These are phyloP conservation scores for Diploptera punctata DNA, from an alignment of 2,888 invertebrate species.

Conservation along the genomic window DNA sequence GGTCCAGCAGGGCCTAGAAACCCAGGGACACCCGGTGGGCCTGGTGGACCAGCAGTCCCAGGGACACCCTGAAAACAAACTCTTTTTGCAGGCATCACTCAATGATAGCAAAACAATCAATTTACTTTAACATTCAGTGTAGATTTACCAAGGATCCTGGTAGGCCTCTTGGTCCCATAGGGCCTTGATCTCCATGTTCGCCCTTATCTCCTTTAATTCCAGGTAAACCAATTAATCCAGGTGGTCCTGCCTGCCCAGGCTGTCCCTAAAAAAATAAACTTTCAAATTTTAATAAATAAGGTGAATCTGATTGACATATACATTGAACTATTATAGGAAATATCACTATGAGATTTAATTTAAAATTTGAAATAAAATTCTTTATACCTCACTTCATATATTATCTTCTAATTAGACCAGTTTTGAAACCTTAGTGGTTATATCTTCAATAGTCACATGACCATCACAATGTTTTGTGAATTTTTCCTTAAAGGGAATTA, in stretches of 20 bases:
- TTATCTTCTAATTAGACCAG: no score
- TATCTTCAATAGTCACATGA: no score
- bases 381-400: no score
- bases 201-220: constrained; percentile 57
- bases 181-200: constrained; percentile 57
- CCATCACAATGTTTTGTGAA: no score
- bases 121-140: not conserved
- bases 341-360: no score
- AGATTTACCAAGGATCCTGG: constrained; percentile 54
- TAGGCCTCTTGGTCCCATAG: constrained; percentile 56
- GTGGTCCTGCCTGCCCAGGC: constrained; percentile 53
- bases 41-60: constrained; percentile 53
- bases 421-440: no score
- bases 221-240: constrained; percentile 54
- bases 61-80: constrained; percentile 49
- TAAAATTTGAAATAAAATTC: no score
- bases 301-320: no score
- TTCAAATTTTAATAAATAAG: no score
- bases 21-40: constrained; percentile 58
- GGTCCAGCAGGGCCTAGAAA: constrained; percentile 52
- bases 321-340: no score
- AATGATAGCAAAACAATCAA: not conserved
- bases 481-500: no score
- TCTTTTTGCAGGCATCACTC: not conserved
- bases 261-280: constrained; percentile 47